Base-by-base conservation (phyloP, 1,140 invertebrate genomes). In the Ostrea edulis region DNA sequence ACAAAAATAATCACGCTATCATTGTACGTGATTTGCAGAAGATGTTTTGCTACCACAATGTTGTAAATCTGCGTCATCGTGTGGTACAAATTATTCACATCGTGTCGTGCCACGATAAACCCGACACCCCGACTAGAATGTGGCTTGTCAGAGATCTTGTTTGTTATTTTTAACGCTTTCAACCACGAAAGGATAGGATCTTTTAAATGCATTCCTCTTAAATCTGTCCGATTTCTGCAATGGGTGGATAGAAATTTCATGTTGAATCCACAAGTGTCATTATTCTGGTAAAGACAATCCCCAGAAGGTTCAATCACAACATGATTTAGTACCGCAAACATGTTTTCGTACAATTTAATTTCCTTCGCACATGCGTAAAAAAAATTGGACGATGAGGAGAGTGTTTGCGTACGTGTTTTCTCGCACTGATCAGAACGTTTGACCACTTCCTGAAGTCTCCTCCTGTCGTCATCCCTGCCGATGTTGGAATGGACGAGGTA, bases 11-110 rank as follows among this genome's bases (percentile, higher is more conserved):
- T 90, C 5, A 71, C 85, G 8, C 91, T 90, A 14, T 89, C 52
- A n/a, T 68, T 62, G 3, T 92, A 85, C 9, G 90, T 53, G 12
- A 90, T 88, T 29, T 88, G 54, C 29, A 89, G 81, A 55, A 91
- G 85, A 62, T 94, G 93, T n/a, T 93, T 87, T 44, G 94, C 87
- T 11, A 95, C 86, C 82, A 94, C 94, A 11, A 93, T 92, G 88
- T 94, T 94, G 86, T 93, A 94, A 85, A 92, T 93, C 87, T 94
- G 93, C 8, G 94, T 94, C 92, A 95, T 94, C 0, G 93, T 93
- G 88, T 95, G 94, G 85, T 94, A 95, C 20, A 94, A 77, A 89
- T 95, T 95, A 7, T 90, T 93, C 87, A 94, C 94, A 82, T 95
- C 94, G 88, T 94, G 94, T 51, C 94, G 84, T 55, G 87, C 58